Conservation (phyloP, 2,113 vertebrate species). For the Leucosticte australis region DNA sequence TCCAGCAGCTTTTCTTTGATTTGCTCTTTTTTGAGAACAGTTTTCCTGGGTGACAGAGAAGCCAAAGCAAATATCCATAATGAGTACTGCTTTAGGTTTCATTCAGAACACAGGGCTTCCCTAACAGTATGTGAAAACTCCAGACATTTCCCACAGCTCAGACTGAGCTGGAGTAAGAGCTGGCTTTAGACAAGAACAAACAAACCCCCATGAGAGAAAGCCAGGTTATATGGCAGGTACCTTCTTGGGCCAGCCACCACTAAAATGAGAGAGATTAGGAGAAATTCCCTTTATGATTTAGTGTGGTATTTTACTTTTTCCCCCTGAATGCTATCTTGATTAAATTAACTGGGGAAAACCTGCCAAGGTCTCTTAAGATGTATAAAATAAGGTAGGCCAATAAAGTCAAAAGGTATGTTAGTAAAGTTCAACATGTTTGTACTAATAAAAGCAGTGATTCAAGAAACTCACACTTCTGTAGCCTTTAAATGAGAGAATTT, state of each 20-base stretch:
- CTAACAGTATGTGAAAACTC: not conserved
- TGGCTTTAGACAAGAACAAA: not conserved
- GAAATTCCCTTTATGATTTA: slow-evolving; percentile 61
- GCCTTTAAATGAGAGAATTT: slow-evolving; percentile 61
- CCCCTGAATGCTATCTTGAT: slow-evolving; percentile 3
- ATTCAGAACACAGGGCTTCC: not conserved
- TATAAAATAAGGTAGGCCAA: slow-evolving; percentile 60
- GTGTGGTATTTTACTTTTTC: not conserved
- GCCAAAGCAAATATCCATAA: slow-evolving; percentile 39
- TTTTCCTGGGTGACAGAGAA: slow-evolving; percentile 50
- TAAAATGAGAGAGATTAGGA: slow-evolving; percentile 49
- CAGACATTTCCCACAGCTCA: slow-evolving; percentile 25
- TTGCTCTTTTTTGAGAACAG: not conserved
- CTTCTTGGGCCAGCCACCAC: not conserved
- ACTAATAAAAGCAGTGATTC: slow-evolving; percentile 65
- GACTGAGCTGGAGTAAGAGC: not conserved
- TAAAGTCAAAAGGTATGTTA: slow-evolving; percentile 70
- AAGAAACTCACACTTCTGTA: slow-evolving; percentile 66
- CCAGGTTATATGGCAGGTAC: not conserved
- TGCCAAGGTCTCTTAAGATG: slow-evolving; percentile 58
- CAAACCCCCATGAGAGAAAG: not conserved
- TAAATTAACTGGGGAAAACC: slow-evolving; percentile 59
- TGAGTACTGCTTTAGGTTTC: slow-evolving; percentile 5
- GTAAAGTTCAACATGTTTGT: slow-evolving; percentile 67
- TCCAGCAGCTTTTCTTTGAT: not conserved